phyloP scores from a whole-genome alignment of 2,888 invertebrate genomes.

The Neocrepidodera transversa region DNA sequence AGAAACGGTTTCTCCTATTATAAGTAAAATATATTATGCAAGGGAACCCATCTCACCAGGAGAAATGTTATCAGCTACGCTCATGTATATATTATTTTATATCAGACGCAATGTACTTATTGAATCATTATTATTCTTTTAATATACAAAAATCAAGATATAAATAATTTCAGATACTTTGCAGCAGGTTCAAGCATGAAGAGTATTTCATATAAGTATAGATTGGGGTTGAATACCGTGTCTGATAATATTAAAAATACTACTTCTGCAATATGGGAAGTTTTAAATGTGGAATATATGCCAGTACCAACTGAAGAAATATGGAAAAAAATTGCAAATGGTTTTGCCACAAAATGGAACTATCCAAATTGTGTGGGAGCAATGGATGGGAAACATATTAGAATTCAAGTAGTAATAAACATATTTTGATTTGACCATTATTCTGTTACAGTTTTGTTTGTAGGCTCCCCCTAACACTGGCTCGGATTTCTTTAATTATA shows the following conservation, averaged over 20 bases:
- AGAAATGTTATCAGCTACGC: constrained; percentile 10
- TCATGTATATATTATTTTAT: constrained; percentile 1
- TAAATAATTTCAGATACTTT: constrained; percentile 16
- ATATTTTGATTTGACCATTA: neutral
- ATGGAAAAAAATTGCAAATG: constrained; percentile 33
- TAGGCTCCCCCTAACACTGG: constrained; percentile 34
- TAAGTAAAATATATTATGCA: neutral
- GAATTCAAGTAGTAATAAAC: constrained; percentile 19
- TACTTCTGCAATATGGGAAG: constrained; percentile 22
- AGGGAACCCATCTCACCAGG: constrained; percentile 8
- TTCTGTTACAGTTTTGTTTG: constrained; percentile 1
- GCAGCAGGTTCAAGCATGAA: constrained; percentile 8
- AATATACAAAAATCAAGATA: constrained; percentile 1
- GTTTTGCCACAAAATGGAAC: constrained; percentile 29
- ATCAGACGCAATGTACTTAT: no score
- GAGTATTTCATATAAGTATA: constrained; percentile 17
- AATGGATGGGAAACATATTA: constrained; percentile 37
- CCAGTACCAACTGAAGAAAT: constrained; percentile 22
- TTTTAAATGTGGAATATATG: constrained; percentile 20
- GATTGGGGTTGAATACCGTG: constrained; percentile 15
- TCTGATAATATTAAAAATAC: constrained; percentile 36
- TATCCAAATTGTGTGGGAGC: constrained; percentile 37
- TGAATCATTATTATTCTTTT: neutral
- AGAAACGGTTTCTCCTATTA: neutral
- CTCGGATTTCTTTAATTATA: no score